These are phyloP conservation scores for Eptatretus burgeri DNA, from an alignment of 2,113 vertebrate species.

Conservation along the genomic window DNA sequence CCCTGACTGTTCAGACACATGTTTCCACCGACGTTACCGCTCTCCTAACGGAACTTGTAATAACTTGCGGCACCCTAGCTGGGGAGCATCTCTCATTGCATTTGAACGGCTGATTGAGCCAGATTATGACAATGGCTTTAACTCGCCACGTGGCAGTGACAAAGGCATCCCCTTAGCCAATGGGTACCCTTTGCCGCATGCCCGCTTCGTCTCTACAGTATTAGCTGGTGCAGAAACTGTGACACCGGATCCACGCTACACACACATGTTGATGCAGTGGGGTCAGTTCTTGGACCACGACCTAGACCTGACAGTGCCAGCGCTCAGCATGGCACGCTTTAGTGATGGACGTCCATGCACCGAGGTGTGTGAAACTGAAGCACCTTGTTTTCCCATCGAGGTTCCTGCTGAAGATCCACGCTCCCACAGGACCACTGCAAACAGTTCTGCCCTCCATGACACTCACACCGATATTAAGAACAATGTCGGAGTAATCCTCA, in stretches of 20 bases:
- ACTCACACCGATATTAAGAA: too few relatives aligned
- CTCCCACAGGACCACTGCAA: not conserved
- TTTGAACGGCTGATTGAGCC: constrained; percentile 8
- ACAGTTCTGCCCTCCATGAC: too few relatives aligned
- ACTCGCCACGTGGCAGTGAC: constrained; percentile 8
- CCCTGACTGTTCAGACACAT: constrained; percentile 9
- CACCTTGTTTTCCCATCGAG: constrained; percentile 9
- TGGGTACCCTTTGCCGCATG: constrained; percentile 5
- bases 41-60: constrained; percentile 8
- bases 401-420: constrained; percentile 8
- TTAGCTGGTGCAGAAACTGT: constrained; percentile 8
- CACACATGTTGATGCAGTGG: constrained; percentile 10
- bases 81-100: constrained; percentile 9
- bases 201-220: constrained; percentile 9
- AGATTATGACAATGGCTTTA: constrained; percentile 9
- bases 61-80: constrained; percentile 9
- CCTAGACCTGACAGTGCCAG: constrained; percentile 8
- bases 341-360: constrained; percentile 8
- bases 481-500: too few relatives aligned
- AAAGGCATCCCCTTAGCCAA: not conserved
- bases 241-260: constrained; percentile 8
- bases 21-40: constrained; percentile 9
- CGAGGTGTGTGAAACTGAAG: constrained; percentile 5
- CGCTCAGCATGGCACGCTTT: constrained; percentile 9
- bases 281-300: constrained; percentile 10